phyloP scores from a whole-genome alignment of 1,140 invertebrate genomes.

The Spodoptera litura region DNA sequence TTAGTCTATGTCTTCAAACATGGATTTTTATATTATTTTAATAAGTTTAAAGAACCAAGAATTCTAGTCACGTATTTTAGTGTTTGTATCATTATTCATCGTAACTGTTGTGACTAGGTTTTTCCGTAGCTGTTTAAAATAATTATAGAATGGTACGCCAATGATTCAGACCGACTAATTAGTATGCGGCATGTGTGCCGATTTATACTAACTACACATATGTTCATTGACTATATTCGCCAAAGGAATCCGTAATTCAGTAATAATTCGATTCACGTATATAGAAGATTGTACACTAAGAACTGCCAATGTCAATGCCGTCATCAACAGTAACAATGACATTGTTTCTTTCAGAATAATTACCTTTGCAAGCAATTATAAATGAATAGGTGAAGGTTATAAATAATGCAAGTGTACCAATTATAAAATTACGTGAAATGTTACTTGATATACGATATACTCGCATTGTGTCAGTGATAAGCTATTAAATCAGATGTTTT shows the following conservation, averaged over 20 bases:
- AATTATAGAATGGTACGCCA: slow-evolving; percentile 3
- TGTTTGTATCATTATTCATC: background rate
- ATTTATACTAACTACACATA: background rate
- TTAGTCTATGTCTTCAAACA: background rate
- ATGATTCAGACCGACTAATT: background rate
- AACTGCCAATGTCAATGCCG: background rate
- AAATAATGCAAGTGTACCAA: slow-evolving; percentile 3
- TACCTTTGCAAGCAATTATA: slow-evolving; percentile 3
- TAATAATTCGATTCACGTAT: background rate
- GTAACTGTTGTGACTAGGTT: slow-evolving; percentile 26
- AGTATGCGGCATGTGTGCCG: background rate
- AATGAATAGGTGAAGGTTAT: background rate
- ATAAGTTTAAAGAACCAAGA: background rate
- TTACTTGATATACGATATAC: background rate
- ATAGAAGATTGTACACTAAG: background rate
- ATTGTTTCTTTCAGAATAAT: slow-evolving; percentile 22
- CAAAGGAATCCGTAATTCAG: slow-evolving; percentile 6
- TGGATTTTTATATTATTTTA: background rate
- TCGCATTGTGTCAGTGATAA: slow-evolving; percentile 8
- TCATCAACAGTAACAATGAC: slow-evolving; percentile 6
- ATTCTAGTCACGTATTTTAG: slow-evolving; percentile 7
- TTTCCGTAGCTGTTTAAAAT: background rate
- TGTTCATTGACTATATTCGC: background rate
- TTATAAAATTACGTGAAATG: slow-evolving; percentile 6
- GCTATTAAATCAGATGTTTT: slow-evolving; percentile 3